These are phyloP conservation scores for Mallotus villosus DNA, from an alignment of 2,797 vertebrate species.

Conservation along the genomic window DNA sequence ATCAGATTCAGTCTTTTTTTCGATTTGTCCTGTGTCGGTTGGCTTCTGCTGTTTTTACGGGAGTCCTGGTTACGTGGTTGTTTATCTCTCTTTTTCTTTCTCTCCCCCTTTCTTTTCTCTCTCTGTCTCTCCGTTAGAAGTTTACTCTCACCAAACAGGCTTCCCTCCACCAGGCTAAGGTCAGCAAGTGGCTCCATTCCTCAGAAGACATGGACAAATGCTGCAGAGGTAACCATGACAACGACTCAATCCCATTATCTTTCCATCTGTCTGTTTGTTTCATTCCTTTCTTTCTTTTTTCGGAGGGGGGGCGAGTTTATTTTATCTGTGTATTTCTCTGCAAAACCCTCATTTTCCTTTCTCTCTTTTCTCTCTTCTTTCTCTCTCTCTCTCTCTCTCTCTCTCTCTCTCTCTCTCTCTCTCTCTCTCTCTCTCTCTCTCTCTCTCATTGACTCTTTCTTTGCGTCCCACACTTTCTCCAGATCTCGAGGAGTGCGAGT, in stretches of 20 bases:
- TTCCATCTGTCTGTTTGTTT: background rate
- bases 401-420: background rate
- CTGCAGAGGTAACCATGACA: conserved; percentile 76
- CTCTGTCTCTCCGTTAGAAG: conserved; percentile 58
- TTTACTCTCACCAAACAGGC: conserved; percentile 83
- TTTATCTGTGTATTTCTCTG: background rate
- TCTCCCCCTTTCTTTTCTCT: background rate
- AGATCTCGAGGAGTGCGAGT: conserved; percentile 91
- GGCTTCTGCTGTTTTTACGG: no score
- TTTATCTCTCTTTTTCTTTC: background rate
- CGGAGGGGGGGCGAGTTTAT: background rate
- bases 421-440: background rate
- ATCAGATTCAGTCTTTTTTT: background rate
- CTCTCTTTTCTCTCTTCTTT: background rate
- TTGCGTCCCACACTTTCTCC: background rate
- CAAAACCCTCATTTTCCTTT: background rate
- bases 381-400: background rate
- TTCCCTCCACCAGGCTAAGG: conserved; percentile 81
- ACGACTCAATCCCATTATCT: background rate
- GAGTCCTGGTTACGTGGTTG: background rate
- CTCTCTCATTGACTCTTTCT: background rate
- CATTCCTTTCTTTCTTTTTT: background rate
- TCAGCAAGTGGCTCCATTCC: conserved; percentile 86
- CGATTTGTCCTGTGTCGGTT: background rate
- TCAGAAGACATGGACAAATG: conserved; percentile 93